These are phyloP conservation scores for Sphaeramia orbicularis DNA, from an alignment of 2,797 vertebrate species.

Conservation along the genomic window DNA sequence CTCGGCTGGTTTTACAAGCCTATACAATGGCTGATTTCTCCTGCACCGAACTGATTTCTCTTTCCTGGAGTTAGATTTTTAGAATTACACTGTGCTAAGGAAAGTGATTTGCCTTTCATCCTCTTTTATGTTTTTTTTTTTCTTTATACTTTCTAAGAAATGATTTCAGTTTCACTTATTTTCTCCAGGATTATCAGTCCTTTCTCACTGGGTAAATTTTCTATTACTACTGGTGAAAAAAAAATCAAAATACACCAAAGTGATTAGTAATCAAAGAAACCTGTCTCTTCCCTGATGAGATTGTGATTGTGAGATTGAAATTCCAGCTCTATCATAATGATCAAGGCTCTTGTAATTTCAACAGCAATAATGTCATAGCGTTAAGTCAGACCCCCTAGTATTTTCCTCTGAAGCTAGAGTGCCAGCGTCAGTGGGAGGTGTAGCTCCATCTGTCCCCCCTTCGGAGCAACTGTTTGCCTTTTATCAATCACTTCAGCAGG, in stretches of 20 bases:
- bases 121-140: slow-evolving; percentile 12
- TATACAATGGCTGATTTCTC: background rate
- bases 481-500: slow-evolving; percentile 81
- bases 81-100: slow-evolving; percentile 3
- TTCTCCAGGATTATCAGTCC: slow-evolving; percentile 27
- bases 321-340: slow-evolving; percentile 42
- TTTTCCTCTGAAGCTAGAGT: slow-evolving; percentile 53
- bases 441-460: slow-evolving; percentile 71
- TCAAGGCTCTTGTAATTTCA: slow-evolving; percentile 58
- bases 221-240: slow-evolving; percentile 30
- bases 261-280: slow-evolving; percentile 56
- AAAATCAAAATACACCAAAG: slow-evolving; percentile 52
- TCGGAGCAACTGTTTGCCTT: slow-evolving; percentile 73
- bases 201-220: slow-evolving; percentile 31
- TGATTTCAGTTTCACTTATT: background rate
- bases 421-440: slow-evolving; percentile 65
- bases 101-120: background rate
- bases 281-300: slow-evolving; percentile 31
- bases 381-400: slow-evolving; percentile 38
- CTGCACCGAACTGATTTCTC: background rate
- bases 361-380: slow-evolving; percentile 43
- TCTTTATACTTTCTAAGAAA: too few relatives aligned
- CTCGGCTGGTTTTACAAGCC: background rate
- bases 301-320: slow-evolving; percentile 59
- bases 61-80: slow-evolving; percentile 18